Percentiles rank a stretch among this genome's conserved stretches.
phyloP scores from a whole-genome alignment of 2,113 vertebrate species.

The Sturnira hondurensis region DNA sequence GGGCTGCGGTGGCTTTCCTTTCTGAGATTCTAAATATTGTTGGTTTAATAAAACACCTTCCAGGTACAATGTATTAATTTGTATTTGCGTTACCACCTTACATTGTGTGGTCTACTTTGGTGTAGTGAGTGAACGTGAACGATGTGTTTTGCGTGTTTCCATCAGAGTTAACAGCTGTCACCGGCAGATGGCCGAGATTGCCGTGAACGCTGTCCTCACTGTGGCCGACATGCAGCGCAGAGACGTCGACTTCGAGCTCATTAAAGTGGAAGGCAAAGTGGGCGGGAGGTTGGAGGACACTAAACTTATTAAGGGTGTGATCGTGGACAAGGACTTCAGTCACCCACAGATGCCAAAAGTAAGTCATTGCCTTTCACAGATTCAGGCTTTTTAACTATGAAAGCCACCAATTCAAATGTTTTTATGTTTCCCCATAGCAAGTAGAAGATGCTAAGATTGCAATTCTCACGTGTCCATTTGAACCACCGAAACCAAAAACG shows the following conservation, averaged over 20 bases:
- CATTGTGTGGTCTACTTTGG: fast-evolving
- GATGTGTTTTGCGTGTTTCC: not conserved
- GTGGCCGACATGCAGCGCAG: constrained; percentile 97
- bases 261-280: constrained; percentile 98
- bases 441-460: constrained; percentile 94
- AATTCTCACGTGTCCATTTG: constrained; percentile 97
- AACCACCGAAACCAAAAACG: constrained; percentile 98
- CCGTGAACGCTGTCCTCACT: constrained; percentile 93
- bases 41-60: fast-evolving
- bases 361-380: not conserved
- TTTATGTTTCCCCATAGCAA: constrained; percentile 75
- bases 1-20: fast-evolving
- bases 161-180: constrained; percentile 97
- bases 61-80: fast-evolving
- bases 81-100: fast-evolving
- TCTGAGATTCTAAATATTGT: fast-evolving
- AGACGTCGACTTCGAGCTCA: constrained; percentile 98
- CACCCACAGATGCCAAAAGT: constrained; percentile 99
- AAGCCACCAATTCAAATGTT: fast-evolving
- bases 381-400: fast-evolving
- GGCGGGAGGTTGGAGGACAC: constrained; percentile 98
- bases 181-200: constrained; percentile 98
- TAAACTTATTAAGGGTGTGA: constrained; percentile 94
- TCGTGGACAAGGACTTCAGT: constrained; percentile 99
- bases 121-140: not conserved